Conservation (phyloP, 2,113 vertebrate species). For the Pygoscelis antarcticus region DNA sequence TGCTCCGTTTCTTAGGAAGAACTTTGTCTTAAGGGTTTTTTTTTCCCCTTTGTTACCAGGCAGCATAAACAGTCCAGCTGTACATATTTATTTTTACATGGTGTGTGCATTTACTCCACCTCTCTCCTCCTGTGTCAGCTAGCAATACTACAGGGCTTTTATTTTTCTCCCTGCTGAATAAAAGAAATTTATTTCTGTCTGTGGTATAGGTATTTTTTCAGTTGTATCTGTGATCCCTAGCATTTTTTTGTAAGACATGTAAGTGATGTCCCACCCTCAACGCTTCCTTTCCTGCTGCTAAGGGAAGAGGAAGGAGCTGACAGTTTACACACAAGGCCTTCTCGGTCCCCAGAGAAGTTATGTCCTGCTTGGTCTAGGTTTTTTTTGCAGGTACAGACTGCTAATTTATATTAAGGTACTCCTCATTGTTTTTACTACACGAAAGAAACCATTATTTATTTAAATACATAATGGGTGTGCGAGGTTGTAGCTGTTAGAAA, state of each 20-base stretch:
- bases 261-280: slow-evolving; percentile 37
- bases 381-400: neutral
- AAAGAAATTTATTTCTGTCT: neutral
- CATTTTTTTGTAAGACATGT: neutral
- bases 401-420: slow-evolving; percentile 33
- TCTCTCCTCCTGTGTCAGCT: neutral
- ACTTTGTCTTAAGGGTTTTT: neutral
- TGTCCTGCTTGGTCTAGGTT: slow-evolving; percentile 37
- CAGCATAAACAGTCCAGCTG: neutral
- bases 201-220: neutral
- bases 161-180: neutral
- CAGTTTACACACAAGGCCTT: slow-evolving; percentile 45
- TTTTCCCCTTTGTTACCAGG: neutral
- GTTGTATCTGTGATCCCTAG: neutral
- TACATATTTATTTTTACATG: neutral
- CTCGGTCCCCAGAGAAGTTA: slow-evolving; percentile 38
- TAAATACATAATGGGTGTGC: neutral
- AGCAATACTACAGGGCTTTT: neutral
- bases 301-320: slow-evolving; percentile 57
- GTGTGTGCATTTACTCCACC: neutral
- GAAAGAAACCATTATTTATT: neutral
- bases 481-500: neutral
- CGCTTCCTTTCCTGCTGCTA: slow-evolving; percentile 24
- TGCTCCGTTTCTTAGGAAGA: neutral
- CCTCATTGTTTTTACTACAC: neutral